Evolutionary conservation across 2,797 vertebrate genomes (phyloP).

Genomic region (Pipistrellus nathusii): DNA sequence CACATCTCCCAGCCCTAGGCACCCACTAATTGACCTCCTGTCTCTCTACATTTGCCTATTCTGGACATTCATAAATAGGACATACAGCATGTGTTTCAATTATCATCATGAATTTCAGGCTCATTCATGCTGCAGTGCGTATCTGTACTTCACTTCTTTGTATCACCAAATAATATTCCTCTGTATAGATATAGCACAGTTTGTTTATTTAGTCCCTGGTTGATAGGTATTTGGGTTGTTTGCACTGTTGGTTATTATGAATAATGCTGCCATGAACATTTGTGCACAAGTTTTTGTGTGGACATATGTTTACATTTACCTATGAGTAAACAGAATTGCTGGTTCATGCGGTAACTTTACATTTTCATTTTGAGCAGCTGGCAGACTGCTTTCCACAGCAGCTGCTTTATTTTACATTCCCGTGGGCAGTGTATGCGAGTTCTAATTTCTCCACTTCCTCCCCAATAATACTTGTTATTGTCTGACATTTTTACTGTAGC

Average conservation of each 20-base stretch:
- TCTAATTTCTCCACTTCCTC: background rate
- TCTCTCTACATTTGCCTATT: background rate
- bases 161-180: background rate
- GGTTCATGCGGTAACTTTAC: background rate
- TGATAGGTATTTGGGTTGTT: background rate
- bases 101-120: background rate
- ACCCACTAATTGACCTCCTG: background rate
- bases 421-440: accelerated
- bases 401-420: background rate
- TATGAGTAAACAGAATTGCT: background rate
- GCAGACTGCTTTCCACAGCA: background rate
- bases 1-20: no score
- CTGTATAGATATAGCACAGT: background rate
- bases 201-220: background rate
- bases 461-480: background rate
- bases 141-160: constrained; percentile 8
- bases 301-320: background rate
- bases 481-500: background rate
- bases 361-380: background rate
- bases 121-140: background rate
- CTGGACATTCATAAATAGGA: background rate
- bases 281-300: background rate
- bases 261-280: background rate
- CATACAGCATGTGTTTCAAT: background rate
- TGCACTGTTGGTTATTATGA: background rate